Conservation (phyloP, 2,113 vertebrate species). For the Pteruthius melanotis region DNA sequence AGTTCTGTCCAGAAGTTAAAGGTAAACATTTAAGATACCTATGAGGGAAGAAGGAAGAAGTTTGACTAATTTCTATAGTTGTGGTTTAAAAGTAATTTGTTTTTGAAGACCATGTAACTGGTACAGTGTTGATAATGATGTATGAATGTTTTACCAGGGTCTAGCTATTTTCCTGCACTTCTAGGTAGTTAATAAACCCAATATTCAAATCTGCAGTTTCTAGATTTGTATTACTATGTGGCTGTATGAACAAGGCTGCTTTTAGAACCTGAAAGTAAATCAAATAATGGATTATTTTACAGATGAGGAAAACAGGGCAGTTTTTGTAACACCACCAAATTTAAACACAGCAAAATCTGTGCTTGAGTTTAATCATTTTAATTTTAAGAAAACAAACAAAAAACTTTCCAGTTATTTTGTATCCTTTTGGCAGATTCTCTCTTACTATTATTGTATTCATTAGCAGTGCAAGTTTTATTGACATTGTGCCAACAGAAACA, state of each 20-base stretch:
- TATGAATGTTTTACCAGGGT: not conserved
- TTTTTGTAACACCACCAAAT: not conserved
- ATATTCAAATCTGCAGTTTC: not conserved
- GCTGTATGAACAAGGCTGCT: not conserved
- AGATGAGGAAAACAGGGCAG: not conserved
- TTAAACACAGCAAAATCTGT: not conserved
- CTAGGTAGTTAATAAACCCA: not conserved
- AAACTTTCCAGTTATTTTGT: not conserved
- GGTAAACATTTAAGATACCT: conserved; percentile 50
- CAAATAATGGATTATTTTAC: not conserved
- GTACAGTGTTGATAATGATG: not conserved
- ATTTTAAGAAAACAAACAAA: not conserved
- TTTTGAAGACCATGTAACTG: not conserved
- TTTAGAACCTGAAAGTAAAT: not conserved
- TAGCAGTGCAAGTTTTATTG: not conserved
- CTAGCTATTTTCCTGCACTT: not conserved
- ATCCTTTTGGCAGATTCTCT: not conserved
- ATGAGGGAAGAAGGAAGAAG: not conserved
- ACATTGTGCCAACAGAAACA: not conserved
- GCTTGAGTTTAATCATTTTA: not conserved
- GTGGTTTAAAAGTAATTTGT: not conserved
- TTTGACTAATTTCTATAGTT: not conserved
- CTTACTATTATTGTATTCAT: not conserved
- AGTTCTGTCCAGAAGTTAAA: conserved; percentile 40
- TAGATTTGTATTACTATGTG: not conserved